Conservation (phyloP, 2,797 vertebrate species). For the Eurystomus glaucurus region DNA sequence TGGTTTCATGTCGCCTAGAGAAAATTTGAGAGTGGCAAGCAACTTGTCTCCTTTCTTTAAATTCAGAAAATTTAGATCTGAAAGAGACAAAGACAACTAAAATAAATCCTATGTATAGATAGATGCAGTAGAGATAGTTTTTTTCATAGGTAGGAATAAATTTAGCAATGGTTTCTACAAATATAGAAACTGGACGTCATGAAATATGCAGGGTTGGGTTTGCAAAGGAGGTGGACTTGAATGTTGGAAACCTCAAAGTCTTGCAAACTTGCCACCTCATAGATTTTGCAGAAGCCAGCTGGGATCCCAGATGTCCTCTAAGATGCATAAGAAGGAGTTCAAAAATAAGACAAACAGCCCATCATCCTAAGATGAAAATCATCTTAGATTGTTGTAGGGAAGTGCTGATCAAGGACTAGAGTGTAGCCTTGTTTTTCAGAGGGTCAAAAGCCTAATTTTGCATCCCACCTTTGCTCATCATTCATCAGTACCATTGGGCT, state of each 20-base stretch:
- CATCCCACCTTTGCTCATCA: neutral
- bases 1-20: neutral
- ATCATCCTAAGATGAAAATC: neutral
- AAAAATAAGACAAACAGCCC: neutral
- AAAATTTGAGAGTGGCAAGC: neutral
- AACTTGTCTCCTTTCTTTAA: neutral
- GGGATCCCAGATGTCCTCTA: neutral
- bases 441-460: neutral
- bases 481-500: neutral
- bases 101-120: neutral
- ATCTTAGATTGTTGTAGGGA: neutral
- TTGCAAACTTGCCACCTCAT: neutral
- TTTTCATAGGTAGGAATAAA: neutral
- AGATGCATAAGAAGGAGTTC: neutral
- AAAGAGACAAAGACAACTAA: slow-evolving; percentile 13
- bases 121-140: neutral
- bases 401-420: neutral
- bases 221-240: neutral
- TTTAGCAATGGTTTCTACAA: neutral
- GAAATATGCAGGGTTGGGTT: neutral
- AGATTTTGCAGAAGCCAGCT: neutral
- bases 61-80: neutral
- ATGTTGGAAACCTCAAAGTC: neutral
- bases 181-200: neutral
- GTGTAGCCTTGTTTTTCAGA: neutral